phyloP scores from a whole-genome alignment of 2,888 invertebrate species.

The Heteromyza rotundicornis region DNA sequence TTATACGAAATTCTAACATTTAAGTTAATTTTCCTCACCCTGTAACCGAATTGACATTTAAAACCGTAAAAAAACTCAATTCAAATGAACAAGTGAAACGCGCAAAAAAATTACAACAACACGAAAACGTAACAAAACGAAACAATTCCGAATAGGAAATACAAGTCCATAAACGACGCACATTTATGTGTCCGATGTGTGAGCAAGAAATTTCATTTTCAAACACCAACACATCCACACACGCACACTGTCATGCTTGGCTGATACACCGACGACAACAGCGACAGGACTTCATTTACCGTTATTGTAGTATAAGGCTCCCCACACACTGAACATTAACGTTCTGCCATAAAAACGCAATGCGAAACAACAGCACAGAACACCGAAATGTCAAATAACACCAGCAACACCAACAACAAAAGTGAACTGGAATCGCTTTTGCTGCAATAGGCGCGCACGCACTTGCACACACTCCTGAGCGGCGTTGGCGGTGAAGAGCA shows the following conservation, averaged over 20 bases:
- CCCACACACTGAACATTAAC: not conserved
- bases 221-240: not conserved
- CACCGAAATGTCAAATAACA: conserved; percentile 10
- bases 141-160: not conserved
- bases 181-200: not conserved
- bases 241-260: conserved; percentile 12
- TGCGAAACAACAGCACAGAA: conserved; percentile 23
- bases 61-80: not conserved
- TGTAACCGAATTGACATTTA: not conserved
- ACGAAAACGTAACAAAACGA: not conserved
- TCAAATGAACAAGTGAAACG: not conserved
- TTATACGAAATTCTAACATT: too few relatives aligned
- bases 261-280: too few relatives aligned
- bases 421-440: not conserved
- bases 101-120: not conserved
- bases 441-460: conserved; percentile 4
- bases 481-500: not conserved
- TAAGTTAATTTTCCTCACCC: too few relatives aligned
- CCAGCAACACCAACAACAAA: conserved; percentile 18
- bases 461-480: too few relatives aligned
- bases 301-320: not conserved
- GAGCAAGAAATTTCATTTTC: conserved; percentile 3
- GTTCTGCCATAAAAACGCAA: not conserved
- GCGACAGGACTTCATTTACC: conserved; percentile 8
- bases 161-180: not conserved